Percentiles rank a stretch among this genome's conserved stretches.
phyloP scores from a whole-genome alignment of 2,888 invertebrate species.

The Pollenia griseotomentosa region DNA sequence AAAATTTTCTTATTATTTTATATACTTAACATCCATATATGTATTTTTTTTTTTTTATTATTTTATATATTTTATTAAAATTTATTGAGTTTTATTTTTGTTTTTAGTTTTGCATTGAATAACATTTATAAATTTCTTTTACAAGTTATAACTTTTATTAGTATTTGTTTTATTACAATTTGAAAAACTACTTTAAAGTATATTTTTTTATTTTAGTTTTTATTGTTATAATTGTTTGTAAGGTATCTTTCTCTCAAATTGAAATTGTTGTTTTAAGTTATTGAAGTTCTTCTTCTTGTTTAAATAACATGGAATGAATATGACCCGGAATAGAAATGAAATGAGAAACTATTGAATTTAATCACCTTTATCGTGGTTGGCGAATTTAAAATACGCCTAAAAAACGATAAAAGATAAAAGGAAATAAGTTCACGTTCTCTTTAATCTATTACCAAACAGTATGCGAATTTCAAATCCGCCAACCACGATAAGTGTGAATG shows the following conservation, averaged over 20 bases:
- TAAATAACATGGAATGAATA: neutral
- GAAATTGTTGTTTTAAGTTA: constrained; percentile 38
- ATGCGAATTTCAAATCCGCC: too few relatives aligned
- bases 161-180: constrained; percentile 26
- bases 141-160: constrained; percentile 42
- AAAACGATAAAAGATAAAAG: too few relatives aligned
- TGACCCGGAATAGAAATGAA: neutral
- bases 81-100: constrained; percentile 34
- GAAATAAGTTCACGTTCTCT: too few relatives aligned
- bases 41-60: constrained; percentile 21
- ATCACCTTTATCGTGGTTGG: too few relatives aligned
- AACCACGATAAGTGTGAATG: too few relatives aligned
- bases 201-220: constrained; percentile 31
- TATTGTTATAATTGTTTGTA: constrained; percentile 56
- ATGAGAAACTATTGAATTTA: too few relatives aligned
- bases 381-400: too few relatives aligned
- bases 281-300: neutral
- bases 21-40: constrained; percentile 69
- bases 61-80: constrained; percentile 45
- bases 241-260: constrained; percentile 72
- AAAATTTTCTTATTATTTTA: constrained; percentile 13
- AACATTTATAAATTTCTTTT: constrained; percentile 71
- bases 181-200: constrained; percentile 39
- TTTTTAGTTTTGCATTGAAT: constrained; percentile 30
- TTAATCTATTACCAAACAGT: too few relatives aligned